phyloP scores from a whole-genome alignment of 30 jellyfish, hydroid and myxozoan genomes.

The Hydractinia echinata region DNA sequence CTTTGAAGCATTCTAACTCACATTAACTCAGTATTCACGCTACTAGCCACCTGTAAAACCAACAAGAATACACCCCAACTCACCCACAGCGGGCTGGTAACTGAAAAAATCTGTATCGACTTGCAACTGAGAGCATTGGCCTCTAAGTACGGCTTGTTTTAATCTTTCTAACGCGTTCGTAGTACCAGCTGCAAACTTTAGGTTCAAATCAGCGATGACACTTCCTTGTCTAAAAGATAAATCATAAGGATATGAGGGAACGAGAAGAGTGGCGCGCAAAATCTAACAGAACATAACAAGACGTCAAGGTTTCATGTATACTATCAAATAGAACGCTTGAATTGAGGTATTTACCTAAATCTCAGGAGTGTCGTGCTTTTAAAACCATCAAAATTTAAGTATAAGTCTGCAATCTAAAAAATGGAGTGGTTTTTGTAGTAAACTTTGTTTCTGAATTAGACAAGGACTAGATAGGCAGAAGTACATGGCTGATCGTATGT shows the following conservation, averaged over 20 bases:
- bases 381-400: constrained; percentile 8
- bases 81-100: constrained; percentile 1
- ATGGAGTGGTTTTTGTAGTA: neutral
- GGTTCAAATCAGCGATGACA: constrained; percentile 24
- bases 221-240: constrained; percentile 30
- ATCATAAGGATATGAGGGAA: neutral
- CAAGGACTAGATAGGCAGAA: too few species aligned
- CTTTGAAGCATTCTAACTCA: too few species aligned
- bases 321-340: neutral
- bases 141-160: constrained; percentile 15
- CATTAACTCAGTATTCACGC: too few species aligned
- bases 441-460: neutral
- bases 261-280: too few species aligned
- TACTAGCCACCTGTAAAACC: too few species aligned
- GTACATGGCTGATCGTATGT: too few species aligned
- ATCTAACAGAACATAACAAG: too few species aligned
- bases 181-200: constrained; percentile 16
- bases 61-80: neutral
- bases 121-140: constrained; percentile 13
- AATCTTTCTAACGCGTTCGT: neutral
- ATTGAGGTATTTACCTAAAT: constrained; percentile 12
- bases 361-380: constrained; percentile 17
- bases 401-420: constrained; percentile 25
- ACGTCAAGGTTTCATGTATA: neutral
- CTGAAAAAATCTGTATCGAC: constrained; percentile 20